phyloP scores from a whole-genome alignment of 2,113 vertebrate species.

The Brienomyrus brachyistius region DNA sequence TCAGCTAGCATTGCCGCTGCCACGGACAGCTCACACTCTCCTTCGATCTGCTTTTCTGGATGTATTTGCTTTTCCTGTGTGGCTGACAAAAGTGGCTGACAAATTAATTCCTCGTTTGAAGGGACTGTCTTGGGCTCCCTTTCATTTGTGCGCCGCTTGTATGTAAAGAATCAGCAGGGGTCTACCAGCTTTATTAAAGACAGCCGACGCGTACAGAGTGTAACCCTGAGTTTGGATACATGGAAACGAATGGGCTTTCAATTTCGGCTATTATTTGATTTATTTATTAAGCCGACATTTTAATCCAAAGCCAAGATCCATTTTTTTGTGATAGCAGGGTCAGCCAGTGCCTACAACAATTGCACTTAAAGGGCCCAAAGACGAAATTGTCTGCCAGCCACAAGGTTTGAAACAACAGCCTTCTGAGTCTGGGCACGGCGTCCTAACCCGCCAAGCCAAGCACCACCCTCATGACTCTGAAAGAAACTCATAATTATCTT shows the following conservation, averaged over 20 bases:
- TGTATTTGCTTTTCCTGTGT: background rate
- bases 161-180: background rate
- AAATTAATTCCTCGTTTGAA: conserved; percentile 11
- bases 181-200: background rate
- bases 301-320: background rate
- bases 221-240: background rate
- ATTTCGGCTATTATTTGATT: background rate
- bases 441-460: background rate
- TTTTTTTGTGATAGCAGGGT: background rate
- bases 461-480: background rate
- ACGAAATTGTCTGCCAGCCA: background rate
- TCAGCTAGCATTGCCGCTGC: too few species aligned
- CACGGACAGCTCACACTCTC: background rate
- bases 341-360: background rate
- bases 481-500: background rate
- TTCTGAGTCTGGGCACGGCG: background rate
- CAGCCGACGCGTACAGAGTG: background rate
- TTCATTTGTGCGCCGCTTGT: background rate
- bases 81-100: background rate
- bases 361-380: background rate
- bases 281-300: background rate
- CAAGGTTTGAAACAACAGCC: background rate
- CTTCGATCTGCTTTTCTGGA: background rate
- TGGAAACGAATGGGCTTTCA: background rate
- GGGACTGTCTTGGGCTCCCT: background rate